Evolutionary conservation across 2,797 vertebrate genomes (phyloP).

Genomic region (Sebastes trivittatus): DNA sequence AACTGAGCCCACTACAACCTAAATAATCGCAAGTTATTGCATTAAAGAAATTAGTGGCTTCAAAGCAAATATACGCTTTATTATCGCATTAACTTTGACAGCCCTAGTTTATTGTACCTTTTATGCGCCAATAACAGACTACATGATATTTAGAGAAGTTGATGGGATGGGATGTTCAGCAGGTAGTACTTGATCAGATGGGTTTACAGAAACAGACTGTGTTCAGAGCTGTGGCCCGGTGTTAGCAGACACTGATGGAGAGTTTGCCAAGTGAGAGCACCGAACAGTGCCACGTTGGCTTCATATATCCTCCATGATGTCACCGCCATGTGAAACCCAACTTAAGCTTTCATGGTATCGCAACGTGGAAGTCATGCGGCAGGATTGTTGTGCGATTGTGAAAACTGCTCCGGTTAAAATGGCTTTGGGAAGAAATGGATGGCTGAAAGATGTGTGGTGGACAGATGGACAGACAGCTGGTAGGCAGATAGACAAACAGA

Average conservation of each 20-base stretch:
- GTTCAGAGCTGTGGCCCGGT: background rate
- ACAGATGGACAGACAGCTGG: slow-evolving; percentile 21
- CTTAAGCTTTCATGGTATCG: slow-evolving; percentile 4
- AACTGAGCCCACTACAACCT: too few species aligned
- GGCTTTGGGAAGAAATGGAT: background rate
- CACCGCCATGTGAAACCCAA: background rate
- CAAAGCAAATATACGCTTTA: too few species aligned
- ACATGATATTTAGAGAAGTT: too few species aligned
- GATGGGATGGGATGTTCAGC: background rate
- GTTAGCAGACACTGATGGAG: background rate
- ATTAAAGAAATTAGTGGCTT: too few species aligned
- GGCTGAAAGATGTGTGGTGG: background rate
- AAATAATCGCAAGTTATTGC: too few species aligned
- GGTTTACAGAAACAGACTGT: background rate
- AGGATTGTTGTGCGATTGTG: background rate
- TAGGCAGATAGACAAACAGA: background rate
- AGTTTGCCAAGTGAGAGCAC: slow-evolving; percentile 4
- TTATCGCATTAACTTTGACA: too few species aligned
- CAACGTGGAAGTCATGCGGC: background rate
- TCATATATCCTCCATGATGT: slow-evolving; percentile 23
- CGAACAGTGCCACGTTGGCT: slow-evolving; percentile 5
- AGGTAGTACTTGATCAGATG: background rate
- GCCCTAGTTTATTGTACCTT: background rate
- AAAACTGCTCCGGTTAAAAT: background rate
- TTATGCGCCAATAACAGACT: background rate